Evolutionary conservation across 2,113 vertebrate genomes (phyloP), one percentile per base, ranked within the genome.

Genomic region (Nothocercus julius): DNA sequence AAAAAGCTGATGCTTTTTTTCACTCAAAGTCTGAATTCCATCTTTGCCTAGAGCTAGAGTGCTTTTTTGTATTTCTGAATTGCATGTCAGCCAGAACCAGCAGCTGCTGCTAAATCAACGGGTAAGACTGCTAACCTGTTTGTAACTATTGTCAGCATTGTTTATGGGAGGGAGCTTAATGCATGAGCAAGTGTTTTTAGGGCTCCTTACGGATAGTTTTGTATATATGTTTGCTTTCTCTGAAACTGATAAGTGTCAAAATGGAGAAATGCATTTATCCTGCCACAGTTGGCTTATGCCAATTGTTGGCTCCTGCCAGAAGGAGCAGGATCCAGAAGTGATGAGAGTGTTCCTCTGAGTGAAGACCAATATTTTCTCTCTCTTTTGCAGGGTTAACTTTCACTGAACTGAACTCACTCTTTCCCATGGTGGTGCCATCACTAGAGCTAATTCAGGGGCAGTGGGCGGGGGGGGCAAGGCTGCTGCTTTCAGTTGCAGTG

Each of bases 61-160:
- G 24, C 54, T 32, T 11, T 10, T 7, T 45, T 76, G 38, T 64
- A 4, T 58, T 58, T 38, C 56, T 21, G 16, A 64, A 24, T 61
- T 47, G 13, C 5, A 3, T 0, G 1, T 36, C 1, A 0, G 3
- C 25, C 21, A 20, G 58, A 45, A 59, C 10, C 56, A 27, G 78
- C 36, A 40, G n/a, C 51, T 70, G 2, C 69, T 42, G 38, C 18
- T 54, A 13, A 47, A 25, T 36, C 73, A 34, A 16, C 27, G 49
- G 40, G 16, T 74, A 3, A 64, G 36, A 14, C 64, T 32, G 66
- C 64, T n/a, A 32, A 54, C 62, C 62, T 28, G 40, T 42, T 25
- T 24, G 47, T 40, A 5, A 5, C 9, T 20, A 47, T 21, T 20
- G 42, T 79, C 56, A 70, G 63, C 85, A 13, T 54, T 76, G 58